Base-by-base conservation (phyloP, 1,140 invertebrate species). In the Drosophila nebulosa region DNA sequence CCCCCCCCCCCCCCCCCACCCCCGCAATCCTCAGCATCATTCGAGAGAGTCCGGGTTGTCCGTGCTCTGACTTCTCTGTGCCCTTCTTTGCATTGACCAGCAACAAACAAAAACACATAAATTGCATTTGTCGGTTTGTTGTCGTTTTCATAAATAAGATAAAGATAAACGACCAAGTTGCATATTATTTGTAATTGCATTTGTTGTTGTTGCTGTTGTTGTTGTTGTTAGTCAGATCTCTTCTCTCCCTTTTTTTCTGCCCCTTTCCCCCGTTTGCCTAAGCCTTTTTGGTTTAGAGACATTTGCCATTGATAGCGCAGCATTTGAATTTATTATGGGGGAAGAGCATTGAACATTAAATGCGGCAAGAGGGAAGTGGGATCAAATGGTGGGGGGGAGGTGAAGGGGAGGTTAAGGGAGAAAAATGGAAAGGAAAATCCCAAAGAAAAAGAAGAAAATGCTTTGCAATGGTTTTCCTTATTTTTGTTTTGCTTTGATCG, bases 61-160 rank as follows among this genome's bases (percentile, higher is more conserved):
- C 50, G 36, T 12, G 39, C 35, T 53, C 65, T 32, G 64, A 32
- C 64, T 24, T 32, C 35, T 60, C 51, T 46, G 39, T 46, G 39
- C 39, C 56, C 69, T 64, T 72, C 75, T 83, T 84, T 85, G 81
- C 81, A 84, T 81, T 86, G 78, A 86, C 58, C 70, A 74, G 70
- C 81, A 68, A 86, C 81, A 83, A 84, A 90, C 88, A 88, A 89
- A 90, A 84, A 90, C 88, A 88, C 89, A 90, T 90, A 90, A 90
- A 90, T 90, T 90, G 89, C 89, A 90, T 90, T 90, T 90, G 89
- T 90, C 89, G 89, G 89, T 90, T 90, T 90, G 89, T 90, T 90
- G 89, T 90, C 89, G 88, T 90, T 90, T 90, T 88, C 88, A 89
- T 89, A 89, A 89, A 89, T 89, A 89, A 89, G 83, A 88, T 88